Conservation (phyloP, 2,888 invertebrate species). For the Nasonovia ribisnigri region DNA sequence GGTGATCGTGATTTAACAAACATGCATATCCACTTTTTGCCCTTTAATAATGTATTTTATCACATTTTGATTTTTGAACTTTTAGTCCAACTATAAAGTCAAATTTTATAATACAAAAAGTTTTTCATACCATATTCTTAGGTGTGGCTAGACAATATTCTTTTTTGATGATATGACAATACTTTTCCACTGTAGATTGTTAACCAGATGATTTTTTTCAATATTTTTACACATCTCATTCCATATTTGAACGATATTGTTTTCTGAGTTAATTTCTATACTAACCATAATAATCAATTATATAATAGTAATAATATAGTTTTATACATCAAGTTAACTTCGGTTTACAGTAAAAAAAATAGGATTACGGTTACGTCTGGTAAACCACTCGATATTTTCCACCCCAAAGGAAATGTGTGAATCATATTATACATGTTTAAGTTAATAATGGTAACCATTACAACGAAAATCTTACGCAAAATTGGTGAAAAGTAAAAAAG, state of each 20-base stretch:
- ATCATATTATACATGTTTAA: no score
- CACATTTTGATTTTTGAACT: neutral
- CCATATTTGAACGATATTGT: neutral
- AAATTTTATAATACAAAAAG: neutral
- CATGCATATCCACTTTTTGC: neutral
- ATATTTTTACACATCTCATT: neutral
- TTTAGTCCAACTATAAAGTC: neutral
- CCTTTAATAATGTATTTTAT: neutral
- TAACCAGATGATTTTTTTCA: neutral
- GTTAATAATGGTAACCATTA: no score
- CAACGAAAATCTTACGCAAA: no score
- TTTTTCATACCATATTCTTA: neutral
- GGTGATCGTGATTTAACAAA: neutral
- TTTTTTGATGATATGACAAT: neutral
- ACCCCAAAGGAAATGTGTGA: no score
- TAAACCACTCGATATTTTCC: no score
- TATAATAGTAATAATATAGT: neutral
- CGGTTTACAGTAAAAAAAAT: neutral
- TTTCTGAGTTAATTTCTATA: neutral
- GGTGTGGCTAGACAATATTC: neutral
- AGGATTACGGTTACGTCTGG: no score
- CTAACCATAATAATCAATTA: neutral
- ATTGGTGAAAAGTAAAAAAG: no score
- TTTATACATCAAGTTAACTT: neutral
- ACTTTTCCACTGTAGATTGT: neutral